These are phyloP conservation scores for Panzeria rudis DNA, from an alignment of 2,888 invertebrate genomes.

Conservation along the genomic window DNA sequence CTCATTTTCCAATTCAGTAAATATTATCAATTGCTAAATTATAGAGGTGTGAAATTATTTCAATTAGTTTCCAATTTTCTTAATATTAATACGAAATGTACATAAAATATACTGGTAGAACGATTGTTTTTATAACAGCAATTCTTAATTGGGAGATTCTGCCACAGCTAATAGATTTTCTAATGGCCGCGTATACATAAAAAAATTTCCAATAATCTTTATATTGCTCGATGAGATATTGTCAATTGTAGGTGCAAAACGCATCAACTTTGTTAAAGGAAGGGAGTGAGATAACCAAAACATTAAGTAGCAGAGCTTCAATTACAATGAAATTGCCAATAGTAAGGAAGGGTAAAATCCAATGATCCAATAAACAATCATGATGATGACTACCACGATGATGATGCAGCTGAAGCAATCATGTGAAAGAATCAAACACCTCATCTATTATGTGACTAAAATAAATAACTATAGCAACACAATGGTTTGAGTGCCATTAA, in stretches of 20 bases:
- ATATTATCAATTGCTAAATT: neutral
- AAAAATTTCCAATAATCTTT: no score
- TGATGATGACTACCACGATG: neutral
- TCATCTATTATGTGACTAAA: conserved; percentile 57
- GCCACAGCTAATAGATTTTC: conserved; percentile 38
- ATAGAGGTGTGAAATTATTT: conserved; percentile 9
- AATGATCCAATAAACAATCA: conserved; percentile 31
- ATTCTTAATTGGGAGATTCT: neutral
- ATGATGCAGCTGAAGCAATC: conserved; percentile 16
- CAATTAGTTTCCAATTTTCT: conserved; percentile 19
- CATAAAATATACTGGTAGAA: neutral
- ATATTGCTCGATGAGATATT: no score
- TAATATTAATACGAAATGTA: neutral
- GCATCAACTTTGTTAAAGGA: neutral
- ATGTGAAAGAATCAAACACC: conserved; percentile 56
- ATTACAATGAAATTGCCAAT: neutral
- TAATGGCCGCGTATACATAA: conserved; percentile 9
- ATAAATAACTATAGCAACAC: conserved; percentile 33
- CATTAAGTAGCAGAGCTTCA: neutral
- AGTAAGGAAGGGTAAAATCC: no score
- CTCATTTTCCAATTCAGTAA: neutral
- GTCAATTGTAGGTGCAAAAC: no score
- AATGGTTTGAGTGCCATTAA: conserved; percentile 22
- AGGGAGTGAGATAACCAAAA: no score
- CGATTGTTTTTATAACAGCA: neutral